These are phyloP conservation scores for Gnathonemus echidnorhynchus DNA, from an alignment of 2,113 vertebrate genomes.

Conservation along the genomic window DNA sequence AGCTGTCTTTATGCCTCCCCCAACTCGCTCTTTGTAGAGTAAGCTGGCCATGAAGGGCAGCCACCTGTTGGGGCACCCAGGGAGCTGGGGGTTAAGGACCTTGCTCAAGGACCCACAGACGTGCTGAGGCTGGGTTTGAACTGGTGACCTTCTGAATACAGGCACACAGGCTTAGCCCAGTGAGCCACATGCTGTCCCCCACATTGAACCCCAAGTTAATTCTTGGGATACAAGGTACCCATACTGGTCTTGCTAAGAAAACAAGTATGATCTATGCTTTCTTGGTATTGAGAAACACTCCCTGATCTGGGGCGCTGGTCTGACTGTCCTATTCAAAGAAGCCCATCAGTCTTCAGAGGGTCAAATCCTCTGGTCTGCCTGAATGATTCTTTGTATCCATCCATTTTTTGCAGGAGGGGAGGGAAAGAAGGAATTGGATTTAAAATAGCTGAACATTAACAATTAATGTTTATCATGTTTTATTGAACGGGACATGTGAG, in stretches of 20 bases:
- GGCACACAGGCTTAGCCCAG: too few relatives aligned
- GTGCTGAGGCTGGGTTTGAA: too few relatives aligned
- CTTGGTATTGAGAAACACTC: background rate
- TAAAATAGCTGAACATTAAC: background rate
- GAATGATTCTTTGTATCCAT: background rate
- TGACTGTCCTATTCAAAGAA: background rate
- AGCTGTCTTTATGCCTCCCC: too few relatives aligned
- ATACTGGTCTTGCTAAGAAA: background rate
- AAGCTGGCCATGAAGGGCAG: too few relatives aligned
- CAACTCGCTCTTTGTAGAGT: too few relatives aligned
- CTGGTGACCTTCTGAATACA: too few relatives aligned
- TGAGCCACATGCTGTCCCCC: too few relatives aligned
- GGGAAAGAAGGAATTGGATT: background rate
- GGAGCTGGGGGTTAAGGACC: too few relatives aligned
- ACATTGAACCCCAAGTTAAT: background rate
- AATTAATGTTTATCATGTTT: slow-evolving; percentile 15
- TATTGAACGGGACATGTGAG: slow-evolving; percentile 23
- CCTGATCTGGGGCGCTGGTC: background rate
- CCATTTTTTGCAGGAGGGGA: background rate
- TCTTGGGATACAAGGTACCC: background rate
- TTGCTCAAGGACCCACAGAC: too few relatives aligned
- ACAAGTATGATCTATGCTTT: background rate
- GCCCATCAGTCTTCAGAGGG: background rate
- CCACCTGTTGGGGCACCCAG: too few relatives aligned
- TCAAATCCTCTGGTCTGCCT: background rate